Evolutionary conservation across 2,797 vertebrate genomes (phyloP).

Genomic region (Columba guinea): DNA sequence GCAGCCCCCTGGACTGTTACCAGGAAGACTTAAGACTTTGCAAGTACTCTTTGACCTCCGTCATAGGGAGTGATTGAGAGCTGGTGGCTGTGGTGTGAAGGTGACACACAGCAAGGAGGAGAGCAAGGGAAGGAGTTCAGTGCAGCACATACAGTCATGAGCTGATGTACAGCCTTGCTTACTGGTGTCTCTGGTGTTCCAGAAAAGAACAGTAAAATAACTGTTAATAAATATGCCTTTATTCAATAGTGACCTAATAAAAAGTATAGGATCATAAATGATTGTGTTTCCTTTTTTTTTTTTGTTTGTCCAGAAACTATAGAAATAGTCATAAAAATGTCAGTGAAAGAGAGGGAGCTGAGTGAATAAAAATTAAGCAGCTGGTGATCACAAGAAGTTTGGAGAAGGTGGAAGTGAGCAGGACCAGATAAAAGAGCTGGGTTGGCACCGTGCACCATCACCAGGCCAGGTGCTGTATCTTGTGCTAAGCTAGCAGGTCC

Average conservation of each 20-base stretch:
- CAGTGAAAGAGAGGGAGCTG: not conserved
- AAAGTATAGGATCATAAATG: conserved; percentile 21
- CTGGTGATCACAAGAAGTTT: not conserved
- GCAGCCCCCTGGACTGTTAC: not conserved
- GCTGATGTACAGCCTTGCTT: conserved; percentile 24
- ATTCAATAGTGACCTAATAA: conserved; percentile 38
- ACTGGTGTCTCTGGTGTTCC: not conserved
- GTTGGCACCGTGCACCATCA: not conserved
- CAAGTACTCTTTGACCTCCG: not conserved
- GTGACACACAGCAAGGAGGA: not conserved
- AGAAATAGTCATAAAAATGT: conserved; percentile 26
- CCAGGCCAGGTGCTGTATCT: not conserved
- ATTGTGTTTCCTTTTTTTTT: not conserved
- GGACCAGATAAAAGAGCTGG: not conserved
- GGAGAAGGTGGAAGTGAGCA: not conserved
- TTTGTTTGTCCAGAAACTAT: not conserved
- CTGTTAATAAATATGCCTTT: conserved; percentile 40
- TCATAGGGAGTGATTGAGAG: conserved; percentile 1
- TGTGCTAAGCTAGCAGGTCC: fast-evolving
- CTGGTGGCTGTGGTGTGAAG: not conserved
- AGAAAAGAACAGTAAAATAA: conserved; percentile 18
- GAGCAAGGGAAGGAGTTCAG: not conserved
- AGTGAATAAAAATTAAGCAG: conserved; percentile 30
- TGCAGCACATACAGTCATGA: not conserved
- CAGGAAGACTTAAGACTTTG: conserved; percentile 25